Base-by-base conservation (phyloP, 2,797 vertebrate species). In the Crenuchus spilurus region DNA sequence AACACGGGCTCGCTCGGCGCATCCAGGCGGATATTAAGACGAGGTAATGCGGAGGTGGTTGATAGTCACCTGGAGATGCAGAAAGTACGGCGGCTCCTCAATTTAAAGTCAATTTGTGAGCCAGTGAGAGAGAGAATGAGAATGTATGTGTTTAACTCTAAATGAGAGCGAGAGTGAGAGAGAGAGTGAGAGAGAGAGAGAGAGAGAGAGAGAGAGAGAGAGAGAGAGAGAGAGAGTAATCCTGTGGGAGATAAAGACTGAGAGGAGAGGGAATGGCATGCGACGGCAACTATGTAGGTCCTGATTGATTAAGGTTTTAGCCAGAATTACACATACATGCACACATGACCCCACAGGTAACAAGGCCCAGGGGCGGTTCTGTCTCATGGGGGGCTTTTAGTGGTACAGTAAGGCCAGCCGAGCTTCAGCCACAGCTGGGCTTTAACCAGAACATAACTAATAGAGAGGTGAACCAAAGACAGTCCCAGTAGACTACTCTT, bases 261-360 rank as follows among this genome's bases (percentile, higher is more conserved):
- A 44, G 16, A 44, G 13, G 33, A 42, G 33, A 14, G 46, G 70
- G 46, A n/a, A 49, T 44, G 44, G 60, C 75, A 80, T 72, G 61
- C 82, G 83, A 78, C 77, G 76, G 85, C 64, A 76, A 75, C n/a
- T 35, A 80, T 80, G 66, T 82, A 3, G 2, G 86, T 85, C 88
- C 81, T 88, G 85, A 93, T 93, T 95, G 94, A 91, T 89, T 91
- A 85, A 76, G 79, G 26, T 35, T 58, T 68, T 65, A 33, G 48
- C 39, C 18, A 6, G 8, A 37, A 35, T 30, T 14, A 48, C 42
- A 33, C n/a, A 66, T 18, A 46, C 11, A 6, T 13, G 10, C n/a
- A 22, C 44, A 52, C 31, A 1, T 26, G 52, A 37, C 33, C 57
- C 63, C 67, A 72, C 41, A 69, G 49, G 70, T 63, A 76, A 75